These are phyloP conservation scores for Edolisoma coerulescens DNA, from an alignment of 2,113 vertebrate species.

Conservation along the genomic window DNA sequence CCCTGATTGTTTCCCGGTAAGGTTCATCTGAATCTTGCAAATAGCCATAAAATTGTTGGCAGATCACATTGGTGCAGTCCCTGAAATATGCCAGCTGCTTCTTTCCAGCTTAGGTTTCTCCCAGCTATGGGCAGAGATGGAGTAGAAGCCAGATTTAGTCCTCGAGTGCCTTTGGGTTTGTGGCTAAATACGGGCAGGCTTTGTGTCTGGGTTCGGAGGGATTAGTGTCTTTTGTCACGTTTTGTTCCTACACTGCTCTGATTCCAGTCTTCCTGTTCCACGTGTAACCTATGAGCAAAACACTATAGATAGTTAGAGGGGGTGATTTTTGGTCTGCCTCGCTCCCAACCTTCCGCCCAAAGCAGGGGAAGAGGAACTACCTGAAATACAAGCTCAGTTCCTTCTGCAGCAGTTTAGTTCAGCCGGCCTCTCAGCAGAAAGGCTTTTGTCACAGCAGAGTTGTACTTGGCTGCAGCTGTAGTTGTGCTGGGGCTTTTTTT, in stretches of 20 bases:
- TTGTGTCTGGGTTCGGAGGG: not conserved
- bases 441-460: not conserved
- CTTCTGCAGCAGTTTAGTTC: not conserved
- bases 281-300: not conserved
- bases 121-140: not conserved
- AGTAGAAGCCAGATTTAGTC: not conserved
- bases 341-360: not conserved
- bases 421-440: not conserved
- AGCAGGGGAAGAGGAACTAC: not conserved
- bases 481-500: not conserved
- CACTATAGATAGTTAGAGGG: not conserved
- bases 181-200: not conserved
- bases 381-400: not conserved
- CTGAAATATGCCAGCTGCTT: slow-evolving; percentile 22
- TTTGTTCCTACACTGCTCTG: not conserved
- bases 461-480: not conserved
- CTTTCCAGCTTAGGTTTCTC: slow-evolving; percentile 1
- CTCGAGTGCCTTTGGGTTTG: not conserved
- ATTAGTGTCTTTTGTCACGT: not conserved
- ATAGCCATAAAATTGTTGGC: slow-evolving; percentile 10
- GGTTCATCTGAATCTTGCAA: slow-evolving; percentile 5
- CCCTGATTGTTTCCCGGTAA: not conserved
- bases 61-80: not conserved
- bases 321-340: not conserved
- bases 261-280: not conserved